phyloP scores from a whole-genome alignment of 2,797 vertebrate species.

The Odontamblyopus rebecca region DNA sequence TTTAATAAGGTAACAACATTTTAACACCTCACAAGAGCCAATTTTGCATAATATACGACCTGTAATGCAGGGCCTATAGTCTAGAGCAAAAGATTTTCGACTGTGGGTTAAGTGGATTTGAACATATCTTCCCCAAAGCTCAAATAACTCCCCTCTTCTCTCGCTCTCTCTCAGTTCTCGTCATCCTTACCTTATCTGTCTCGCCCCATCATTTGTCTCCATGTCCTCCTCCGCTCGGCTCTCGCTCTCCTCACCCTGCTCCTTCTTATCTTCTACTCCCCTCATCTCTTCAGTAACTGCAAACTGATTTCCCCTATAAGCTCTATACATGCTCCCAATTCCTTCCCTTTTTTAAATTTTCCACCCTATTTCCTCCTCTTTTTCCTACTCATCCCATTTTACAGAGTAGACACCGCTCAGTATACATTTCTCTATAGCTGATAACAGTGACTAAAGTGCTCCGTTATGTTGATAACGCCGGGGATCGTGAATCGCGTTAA shows the following conservation, averaged over 20 bases:
- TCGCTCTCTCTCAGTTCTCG: slow-evolving; percentile 4
- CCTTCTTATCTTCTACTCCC: slow-evolving; percentile 29
- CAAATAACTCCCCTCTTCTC: slow-evolving; percentile 29
- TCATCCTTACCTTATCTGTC: slow-evolving; percentile 31
- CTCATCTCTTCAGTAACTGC: slow-evolving; percentile 9
- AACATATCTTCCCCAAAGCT: slow-evolving; percentile 30
- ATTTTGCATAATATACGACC: too few species aligned
- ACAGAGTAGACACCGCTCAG: slow-evolving; percentile 31
- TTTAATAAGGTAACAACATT: too few species aligned
- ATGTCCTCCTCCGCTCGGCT: slow-evolving; percentile 16
- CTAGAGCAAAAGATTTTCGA: neutral
- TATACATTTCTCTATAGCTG: slow-evolving; percentile 31
- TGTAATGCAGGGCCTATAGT: neutral
- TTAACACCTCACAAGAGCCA: too few species aligned
- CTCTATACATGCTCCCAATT: slow-evolving; percentile 19
- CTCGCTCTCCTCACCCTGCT: slow-evolving; percentile 9
- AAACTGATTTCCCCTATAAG: slow-evolving; percentile 27
- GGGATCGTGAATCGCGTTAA: slow-evolving; percentile 42
- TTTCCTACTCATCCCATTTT: slow-evolving; percentile 16
- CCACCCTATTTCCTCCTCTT: neutral
- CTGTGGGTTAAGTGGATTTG: slow-evolving; percentile 38
- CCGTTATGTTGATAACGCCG: slow-evolving; percentile 41
- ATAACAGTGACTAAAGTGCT: slow-evolving; percentile 60
- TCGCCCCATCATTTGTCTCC: slow-evolving; percentile 29
- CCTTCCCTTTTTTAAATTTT: neutral